These are phyloP conservation scores for Phataginus tricuspis DNA, from an alignment of 2,797 vertebrate genomes.

Conservation along the genomic window DNA sequence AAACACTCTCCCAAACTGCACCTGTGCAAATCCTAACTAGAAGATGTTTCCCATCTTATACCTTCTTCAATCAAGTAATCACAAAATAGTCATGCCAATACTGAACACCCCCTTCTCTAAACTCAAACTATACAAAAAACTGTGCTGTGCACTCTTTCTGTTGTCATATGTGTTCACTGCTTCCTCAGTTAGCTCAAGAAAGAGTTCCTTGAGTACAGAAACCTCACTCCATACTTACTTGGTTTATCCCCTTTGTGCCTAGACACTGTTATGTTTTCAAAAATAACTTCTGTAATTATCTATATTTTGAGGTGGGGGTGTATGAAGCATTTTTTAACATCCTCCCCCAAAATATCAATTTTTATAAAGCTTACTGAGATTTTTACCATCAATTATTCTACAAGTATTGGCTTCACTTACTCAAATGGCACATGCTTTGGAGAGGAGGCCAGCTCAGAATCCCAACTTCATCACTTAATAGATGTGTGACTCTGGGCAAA, in stretches of 20 bases:
- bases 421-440: not conserved
- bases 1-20: not conserved
- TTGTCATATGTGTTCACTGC: not conserved
- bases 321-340: not conserved
- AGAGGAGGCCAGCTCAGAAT: not conserved
- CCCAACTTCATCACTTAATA: not conserved
- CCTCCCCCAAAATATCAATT: not conserved
- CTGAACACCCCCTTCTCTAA: not conserved
- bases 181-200: not conserved
- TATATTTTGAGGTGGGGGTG: not conserved
- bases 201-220: not conserved
- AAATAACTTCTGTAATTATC: not conserved
- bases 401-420: slow-evolving; percentile 33
- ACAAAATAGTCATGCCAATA: not conserved
- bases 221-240: not conserved
- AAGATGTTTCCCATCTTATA: not conserved
- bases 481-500: not conserved
- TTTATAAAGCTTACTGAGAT: slow-evolving; percentile 14
- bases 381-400: slow-evolving; percentile 16
- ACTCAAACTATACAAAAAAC: not conserved
- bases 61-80: not conserved
- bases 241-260: not conserved
- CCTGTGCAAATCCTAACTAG: not conserved
- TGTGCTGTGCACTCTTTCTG: too few species aligned
- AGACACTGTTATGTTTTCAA: slow-evolving; percentile 2